Conservation (phyloP, 1,140 invertebrate genomes). For the Drosophila ogumai region DNA sequence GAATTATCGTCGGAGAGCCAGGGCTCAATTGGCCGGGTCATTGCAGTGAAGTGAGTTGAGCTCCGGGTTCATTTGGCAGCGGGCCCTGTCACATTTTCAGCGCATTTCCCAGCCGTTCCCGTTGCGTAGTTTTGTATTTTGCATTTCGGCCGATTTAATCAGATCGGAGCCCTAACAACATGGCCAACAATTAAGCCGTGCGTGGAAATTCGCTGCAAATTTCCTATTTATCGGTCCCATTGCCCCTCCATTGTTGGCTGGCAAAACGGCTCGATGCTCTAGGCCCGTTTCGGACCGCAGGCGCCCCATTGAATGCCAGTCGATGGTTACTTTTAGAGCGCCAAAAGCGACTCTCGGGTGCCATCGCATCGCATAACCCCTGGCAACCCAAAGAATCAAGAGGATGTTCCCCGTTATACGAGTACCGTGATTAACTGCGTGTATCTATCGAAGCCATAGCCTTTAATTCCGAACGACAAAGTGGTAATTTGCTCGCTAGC, state of each 20-base stretch:
- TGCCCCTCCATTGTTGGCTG: conserved; percentile 29
- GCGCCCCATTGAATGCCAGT: conserved; percentile 43
- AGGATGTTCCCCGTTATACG: conserved; percentile 6
- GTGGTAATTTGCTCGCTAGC: conserved; percentile 53
- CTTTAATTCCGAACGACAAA: conserved; percentile 61
- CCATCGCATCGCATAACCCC: conserved; percentile 23
- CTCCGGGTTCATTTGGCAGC: conserved; percentile 57
- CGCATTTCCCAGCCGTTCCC: conserved; percentile 1
- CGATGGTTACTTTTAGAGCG: conserved; percentile 29
- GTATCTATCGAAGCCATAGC: conserved; percentile 44
- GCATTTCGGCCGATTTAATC: conserved; percentile 46
- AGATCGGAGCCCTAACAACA: conserved; percentile 45
- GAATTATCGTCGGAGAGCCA: conserved; percentile 33
- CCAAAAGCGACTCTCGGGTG: conserved; percentile 57
- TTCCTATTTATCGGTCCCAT: conserved; percentile 63
- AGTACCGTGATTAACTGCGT: conserved; percentile 68
- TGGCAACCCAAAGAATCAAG: conserved; percentile 19
- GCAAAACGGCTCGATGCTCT: conserved; percentile 20
- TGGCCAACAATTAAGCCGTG: conserved; percentile 74
- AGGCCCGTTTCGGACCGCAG: conserved; percentile 40
- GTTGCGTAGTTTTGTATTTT: conserved; percentile 20
- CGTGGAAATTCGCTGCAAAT: conserved; percentile 69
- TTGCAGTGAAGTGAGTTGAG: conserved; percentile 22
- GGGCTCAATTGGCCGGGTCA: conserved; percentile 34
- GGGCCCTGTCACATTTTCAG: conserved; percentile 32